phyloP scores from a whole-genome alignment of 64 coral and sea anemone genomes.

The Hydrozoanthus tunicans region DNA sequence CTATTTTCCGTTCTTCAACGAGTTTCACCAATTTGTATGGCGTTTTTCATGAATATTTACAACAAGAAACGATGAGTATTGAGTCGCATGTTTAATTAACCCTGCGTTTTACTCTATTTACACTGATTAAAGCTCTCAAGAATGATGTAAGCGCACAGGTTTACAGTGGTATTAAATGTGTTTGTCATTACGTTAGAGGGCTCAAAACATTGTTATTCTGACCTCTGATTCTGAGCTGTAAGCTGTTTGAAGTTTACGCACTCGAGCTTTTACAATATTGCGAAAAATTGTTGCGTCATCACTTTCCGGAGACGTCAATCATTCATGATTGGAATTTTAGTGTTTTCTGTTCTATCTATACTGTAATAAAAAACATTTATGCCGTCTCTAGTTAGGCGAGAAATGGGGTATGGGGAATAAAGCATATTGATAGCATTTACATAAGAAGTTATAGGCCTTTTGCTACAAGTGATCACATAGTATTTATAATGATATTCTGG shows the following conservation, averaged over 20 bases:
- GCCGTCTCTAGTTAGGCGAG: background rate
- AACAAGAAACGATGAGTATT: background rate
- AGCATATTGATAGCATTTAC: too few relatives aligned
- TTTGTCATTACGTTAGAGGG: constrained; percentile 5
- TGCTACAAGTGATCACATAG: too few relatives aligned
- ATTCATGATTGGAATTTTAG: background rate
- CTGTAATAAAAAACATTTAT: background rate
- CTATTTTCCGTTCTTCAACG: too few relatives aligned
- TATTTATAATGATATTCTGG: too few relatives aligned
- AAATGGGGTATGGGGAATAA: too few relatives aligned
- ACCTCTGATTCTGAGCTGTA: background rate
- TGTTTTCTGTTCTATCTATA: background rate
- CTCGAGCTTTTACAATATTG: background rate
- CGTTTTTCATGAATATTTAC: background rate
- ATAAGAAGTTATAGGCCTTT: too few relatives aligned
- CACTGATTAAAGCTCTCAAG: background rate
- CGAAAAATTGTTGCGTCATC: background rate
- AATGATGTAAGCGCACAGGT: background rate
- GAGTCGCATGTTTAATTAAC: background rate
- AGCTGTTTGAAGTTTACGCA: background rate
- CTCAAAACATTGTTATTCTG: background rate
- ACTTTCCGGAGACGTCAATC: background rate
- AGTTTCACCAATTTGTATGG: background rate
- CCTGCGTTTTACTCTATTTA: background rate
- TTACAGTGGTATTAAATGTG: background rate